phyloP scores from a whole-genome alignment of 2,113 vertebrate genomes.

The Syrmaticus mikado region DNA sequence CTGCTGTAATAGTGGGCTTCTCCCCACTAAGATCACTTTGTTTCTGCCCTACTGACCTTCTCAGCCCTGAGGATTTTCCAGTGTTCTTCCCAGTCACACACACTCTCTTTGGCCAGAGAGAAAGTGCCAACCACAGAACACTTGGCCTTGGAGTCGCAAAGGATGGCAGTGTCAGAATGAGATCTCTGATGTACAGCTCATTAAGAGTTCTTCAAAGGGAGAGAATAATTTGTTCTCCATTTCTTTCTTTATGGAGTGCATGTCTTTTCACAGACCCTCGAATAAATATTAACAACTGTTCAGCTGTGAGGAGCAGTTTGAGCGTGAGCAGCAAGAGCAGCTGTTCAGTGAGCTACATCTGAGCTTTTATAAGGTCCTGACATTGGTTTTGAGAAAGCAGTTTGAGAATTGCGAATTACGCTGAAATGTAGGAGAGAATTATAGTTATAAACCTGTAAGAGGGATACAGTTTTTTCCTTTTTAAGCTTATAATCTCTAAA shows the following conservation, averaged over 20 bases:
- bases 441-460: neutral
- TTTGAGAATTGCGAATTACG: neutral
- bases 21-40: accelerated
- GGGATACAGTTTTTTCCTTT: neutral
- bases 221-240: neutral
- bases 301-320: neutral
- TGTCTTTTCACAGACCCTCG: neutral
- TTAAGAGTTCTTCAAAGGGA: neutral
- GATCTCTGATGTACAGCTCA: neutral
- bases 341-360: neutral
- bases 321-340: neutral
- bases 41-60: neutral
- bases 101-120: neutral
- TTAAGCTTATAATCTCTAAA: neutral
- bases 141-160: neutral
- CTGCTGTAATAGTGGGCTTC: neutral
- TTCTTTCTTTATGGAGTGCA: neutral
- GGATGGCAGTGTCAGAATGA: neutral
- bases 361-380: neutral
- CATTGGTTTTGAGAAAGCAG: neutral
- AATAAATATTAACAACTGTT: neutral
- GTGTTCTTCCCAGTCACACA: neutral
- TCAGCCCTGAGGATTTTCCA: neutral
- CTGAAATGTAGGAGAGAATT: neutral
- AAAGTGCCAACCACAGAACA: neutral